These are phyloP conservation scores for Carassius auratus DNA, from an alignment of 2,113 vertebrate genomes.

Conservation along the genomic window DNA sequence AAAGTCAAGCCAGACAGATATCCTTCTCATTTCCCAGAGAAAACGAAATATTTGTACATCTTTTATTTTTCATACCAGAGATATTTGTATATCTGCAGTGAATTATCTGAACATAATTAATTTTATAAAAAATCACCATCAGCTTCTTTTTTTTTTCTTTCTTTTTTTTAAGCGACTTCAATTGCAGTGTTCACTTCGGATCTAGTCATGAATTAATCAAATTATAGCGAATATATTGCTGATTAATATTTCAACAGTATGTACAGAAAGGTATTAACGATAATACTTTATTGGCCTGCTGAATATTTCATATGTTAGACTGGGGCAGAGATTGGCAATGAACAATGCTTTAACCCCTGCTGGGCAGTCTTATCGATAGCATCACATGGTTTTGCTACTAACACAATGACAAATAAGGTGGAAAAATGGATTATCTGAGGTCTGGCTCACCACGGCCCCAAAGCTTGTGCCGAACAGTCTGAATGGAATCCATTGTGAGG, in stretches of 20 bases:
- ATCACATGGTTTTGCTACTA: constrained; percentile 63
- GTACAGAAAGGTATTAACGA: constrained; percentile 27
- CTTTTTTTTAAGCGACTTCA: background rate
- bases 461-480: constrained; percentile 33
- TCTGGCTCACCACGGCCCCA: constrained; percentile 62
- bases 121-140: background rate
- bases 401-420: constrained; percentile 43
- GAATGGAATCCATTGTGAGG: background rate
- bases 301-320: constrained; percentile 40
- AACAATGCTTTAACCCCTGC: constrained; percentile 22
- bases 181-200: background rate
- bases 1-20: background rate
- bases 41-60: background rate
- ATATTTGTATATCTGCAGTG: background rate
- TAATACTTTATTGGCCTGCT: constrained; percentile 10
- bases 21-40: background rate
- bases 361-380: constrained; percentile 66
- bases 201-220: constrained; percentile 9
- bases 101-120: background rate
- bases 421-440: constrained; percentile 67
- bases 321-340: constrained; percentile 17
- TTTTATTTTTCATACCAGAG: too few relatives aligned
- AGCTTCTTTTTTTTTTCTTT: background rate
- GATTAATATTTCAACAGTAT: constrained; percentile 36
- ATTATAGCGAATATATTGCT: constrained; percentile 13